Evolutionary conservation across 2,888 invertebrate species (phyloP).

Genomic region (Timandra comae): DNA sequence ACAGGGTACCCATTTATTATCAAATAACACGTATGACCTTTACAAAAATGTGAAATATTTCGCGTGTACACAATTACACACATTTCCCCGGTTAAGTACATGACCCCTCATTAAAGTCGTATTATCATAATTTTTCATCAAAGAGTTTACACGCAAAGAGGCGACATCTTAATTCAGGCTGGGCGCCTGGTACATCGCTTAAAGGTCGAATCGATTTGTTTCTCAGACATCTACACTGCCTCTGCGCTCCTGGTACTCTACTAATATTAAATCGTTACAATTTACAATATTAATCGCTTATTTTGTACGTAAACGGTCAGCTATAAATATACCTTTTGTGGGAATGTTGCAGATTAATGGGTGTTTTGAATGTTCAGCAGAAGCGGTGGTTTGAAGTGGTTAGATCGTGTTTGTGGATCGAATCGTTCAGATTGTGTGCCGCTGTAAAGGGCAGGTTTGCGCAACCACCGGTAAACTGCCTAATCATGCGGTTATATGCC

Average conservation of each 20-base stretch:
- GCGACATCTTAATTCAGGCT: constrained; percentile 18
- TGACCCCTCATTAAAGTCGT: no score
- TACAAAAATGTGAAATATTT: no score
- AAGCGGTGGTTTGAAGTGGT: constrained; percentile 19
- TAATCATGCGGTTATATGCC: constrained; percentile 8
- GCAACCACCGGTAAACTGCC: constrained; percentile 12
- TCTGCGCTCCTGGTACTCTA: constrained; percentile 33
- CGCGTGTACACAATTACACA: background rate
- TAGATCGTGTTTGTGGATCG: constrained; percentile 20
- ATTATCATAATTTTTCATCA: constrained; percentile 10
- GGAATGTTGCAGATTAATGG: constrained; percentile 28
- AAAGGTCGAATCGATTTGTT: constrained; percentile 42
- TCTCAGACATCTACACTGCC: constrained; percentile 34
- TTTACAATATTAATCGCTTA: constrained; percentile 65
- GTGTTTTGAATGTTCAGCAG: constrained; percentile 33
- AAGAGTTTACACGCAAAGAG: constrained; percentile 1
- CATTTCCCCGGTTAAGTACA: constrained; percentile 3
- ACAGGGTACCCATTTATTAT: no score
- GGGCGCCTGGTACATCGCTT: constrained; percentile 25
- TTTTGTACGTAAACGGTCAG: constrained; percentile 49
- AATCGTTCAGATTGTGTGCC: constrained; percentile 12
- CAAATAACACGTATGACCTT: no score
- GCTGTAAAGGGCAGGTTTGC: constrained; percentile 17
- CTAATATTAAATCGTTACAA: constrained; percentile 56
- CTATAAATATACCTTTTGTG: constrained; percentile 49